Evolutionary conservation across 2,797 vertebrate species (phyloP).

Genomic region (Cirrhinus mrigala): DNA sequence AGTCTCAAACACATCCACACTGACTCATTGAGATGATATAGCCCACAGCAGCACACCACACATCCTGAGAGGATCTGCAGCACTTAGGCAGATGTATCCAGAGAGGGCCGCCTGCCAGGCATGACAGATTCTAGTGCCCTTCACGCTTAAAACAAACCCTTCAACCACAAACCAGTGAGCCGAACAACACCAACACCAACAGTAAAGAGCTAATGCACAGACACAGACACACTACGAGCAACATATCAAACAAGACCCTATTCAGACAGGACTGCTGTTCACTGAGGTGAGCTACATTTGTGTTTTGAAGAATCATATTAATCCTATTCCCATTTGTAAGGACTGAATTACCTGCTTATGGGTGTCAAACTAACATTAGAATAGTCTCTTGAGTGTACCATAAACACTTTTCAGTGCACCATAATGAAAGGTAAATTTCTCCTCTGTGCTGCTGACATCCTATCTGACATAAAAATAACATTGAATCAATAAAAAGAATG

Average conservation of each 20-base stretch:
- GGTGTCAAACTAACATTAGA: background rate
- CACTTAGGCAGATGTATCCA: constrained; percentile 40
- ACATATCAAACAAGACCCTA: background rate
- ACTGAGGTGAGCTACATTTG: no score
- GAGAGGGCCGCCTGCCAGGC: constrained; percentile 51
- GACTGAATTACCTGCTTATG: background rate
- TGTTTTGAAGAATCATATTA: background rate
- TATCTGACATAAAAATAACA: background rate
- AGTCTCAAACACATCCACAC: constrained; percentile 8
- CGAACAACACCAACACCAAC: constrained; percentile 24
- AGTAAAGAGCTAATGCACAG: constrained; percentile 4
- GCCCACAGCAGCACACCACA: constrained; percentile 1
- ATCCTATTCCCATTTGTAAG: background rate
- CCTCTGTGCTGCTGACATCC: background rate
- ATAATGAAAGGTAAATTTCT: no score
- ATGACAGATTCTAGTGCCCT: constrained; percentile 59
- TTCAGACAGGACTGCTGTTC: background rate
- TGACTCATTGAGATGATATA: constrained; percentile 1
- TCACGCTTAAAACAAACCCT: constrained; percentile 60
- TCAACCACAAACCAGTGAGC: constrained; percentile 48
- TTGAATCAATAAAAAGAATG: background rate
- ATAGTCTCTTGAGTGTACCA: no score
- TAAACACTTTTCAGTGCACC: no score
- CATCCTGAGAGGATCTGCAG: constrained; percentile 22
- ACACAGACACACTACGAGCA: background rate